phyloP scores from a whole-genome alignment of 2,797 vertebrate species.

The Clarias fuscus region DNA sequence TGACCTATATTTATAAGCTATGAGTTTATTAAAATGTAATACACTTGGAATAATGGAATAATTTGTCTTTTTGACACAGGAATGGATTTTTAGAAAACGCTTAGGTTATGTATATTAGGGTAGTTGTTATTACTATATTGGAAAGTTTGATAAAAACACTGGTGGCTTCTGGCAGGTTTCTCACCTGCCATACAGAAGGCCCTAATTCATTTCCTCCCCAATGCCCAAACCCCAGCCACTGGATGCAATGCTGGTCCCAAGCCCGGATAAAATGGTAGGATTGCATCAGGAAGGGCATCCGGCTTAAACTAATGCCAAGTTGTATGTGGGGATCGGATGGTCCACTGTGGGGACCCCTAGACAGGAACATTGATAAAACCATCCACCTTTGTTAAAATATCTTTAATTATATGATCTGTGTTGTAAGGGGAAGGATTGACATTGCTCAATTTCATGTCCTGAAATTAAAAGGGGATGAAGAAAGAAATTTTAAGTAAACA shows the following conservation, averaged over 20 bases:
- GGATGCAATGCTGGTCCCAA: too few relatives aligned
- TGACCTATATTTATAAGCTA: not conserved
- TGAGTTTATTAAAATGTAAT: not conserved
- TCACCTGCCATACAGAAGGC: too few relatives aligned
- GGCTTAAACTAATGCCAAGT: too few relatives aligned
- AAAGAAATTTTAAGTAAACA: not conserved
- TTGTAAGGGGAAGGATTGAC: not conserved
- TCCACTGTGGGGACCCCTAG: too few relatives aligned
- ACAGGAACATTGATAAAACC: not conserved
- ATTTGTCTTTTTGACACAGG: not conserved
- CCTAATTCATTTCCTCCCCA: too few relatives aligned
- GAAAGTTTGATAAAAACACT: not conserved
- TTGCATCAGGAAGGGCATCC: too few relatives aligned
- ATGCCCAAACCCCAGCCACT: too few relatives aligned
- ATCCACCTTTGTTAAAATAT: not conserved
- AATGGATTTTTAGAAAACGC: too few relatives aligned
- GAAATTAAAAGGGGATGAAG: not conserved
- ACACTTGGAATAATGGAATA: not conserved
- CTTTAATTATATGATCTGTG: not conserved
- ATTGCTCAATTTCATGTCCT: not conserved
- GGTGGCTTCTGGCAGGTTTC: too few relatives aligned
- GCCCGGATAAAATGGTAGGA: too few relatives aligned
- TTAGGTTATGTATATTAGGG: too few relatives aligned
- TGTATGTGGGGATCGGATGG: too few relatives aligned
- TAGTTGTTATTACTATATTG: not conserved